Base-by-base conservation (phyloP, 2,113 vertebrate species). In the Rhinichthys klamathensis region DNA sequence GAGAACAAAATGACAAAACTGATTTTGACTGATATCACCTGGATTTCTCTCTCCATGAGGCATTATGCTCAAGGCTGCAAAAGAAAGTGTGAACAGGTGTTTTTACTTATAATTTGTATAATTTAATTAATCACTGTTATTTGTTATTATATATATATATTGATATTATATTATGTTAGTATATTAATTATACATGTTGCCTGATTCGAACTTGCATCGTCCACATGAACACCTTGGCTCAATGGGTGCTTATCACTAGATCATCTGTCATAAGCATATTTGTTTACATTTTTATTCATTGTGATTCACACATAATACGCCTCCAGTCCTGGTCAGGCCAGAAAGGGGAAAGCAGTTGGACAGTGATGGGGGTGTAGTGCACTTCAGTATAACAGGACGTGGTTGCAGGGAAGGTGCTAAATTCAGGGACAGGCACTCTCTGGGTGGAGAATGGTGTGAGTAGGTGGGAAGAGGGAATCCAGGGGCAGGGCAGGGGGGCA, bases 401-500 rank as follows among this genome's bases (percentile, higher is more conserved):
- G 81, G 86, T 82, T 84, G 70, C 84, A 80, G 25, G 90, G 89
- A 81, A 86, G 87, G 90, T 86, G 87, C 73, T 87, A 61, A 63
- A 41, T 86, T 69, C 63, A 16, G 82, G 79, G 38, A 85, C 88
- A 82, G 73, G 56, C 76, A 80, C 86, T 86, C 88, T 91, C 87
- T 78, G 77, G 61, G 70, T 84, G 72, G 84, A 87, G 85, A 63
- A 67, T 73, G 77, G 89, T 90, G 89, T 86, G 70, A 86, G 88
- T 91, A 77, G 90, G 38, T 67, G 73, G 88, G 49, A 49, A 51
- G 74, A 54, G 74, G 74, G 74, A 89, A 86, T 86, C 82, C 87
- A 89, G 87, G 87, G 82, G 85, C 85, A 89, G 85, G 85, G 82
- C 85, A 90, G 86, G 91, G 91, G 90, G 90, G 91, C 89, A 85